A percentile compares a stretch with the other conserved stretches of the same genome.
These are phyloP conservation scores for Tricholauxania praeusta DNA, from an alignment of 2,888 invertebrate species.

Conservation along the genomic window DNA sequence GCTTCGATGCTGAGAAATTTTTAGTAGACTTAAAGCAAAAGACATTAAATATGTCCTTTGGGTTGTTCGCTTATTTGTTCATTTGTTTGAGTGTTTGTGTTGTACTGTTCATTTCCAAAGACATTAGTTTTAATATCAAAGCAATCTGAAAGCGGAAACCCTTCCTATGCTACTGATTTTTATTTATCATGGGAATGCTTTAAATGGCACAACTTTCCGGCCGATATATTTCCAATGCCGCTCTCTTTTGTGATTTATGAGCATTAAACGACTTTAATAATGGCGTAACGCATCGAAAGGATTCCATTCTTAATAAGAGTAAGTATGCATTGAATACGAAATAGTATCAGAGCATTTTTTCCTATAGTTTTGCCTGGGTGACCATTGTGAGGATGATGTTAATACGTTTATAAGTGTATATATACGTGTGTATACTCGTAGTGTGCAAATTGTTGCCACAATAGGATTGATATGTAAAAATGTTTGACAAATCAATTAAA, in stretches of 20 bases:
- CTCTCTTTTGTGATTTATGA: slow-evolving; percentile 26
- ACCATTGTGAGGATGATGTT: not conserved
- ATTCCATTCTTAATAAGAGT: not conserved
- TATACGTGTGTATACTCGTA: too few species aligned
- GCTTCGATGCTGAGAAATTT: slow-evolving; percentile 8
- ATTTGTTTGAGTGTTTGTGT: not conserved
- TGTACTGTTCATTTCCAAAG: not conserved
- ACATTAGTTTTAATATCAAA: slow-evolving; percentile 19
- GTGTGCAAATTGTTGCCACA: not conserved
- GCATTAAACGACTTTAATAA: slow-evolving; percentile 32
- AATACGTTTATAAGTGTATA: too few species aligned
- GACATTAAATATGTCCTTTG: slow-evolving; percentile 16
- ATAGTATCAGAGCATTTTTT: not conserved
- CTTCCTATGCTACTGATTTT: slow-evolving; percentile 6
- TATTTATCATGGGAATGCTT: slow-evolving; percentile 7
- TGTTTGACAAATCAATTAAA: too few species aligned
- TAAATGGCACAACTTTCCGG: slow-evolving; percentile 8
- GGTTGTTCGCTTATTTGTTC: not conserved
- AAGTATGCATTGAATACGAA: not conserved
- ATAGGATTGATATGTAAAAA: too few species aligned
- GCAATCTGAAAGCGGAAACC: slow-evolving; percentile 20
- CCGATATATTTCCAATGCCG: slow-evolving; percentile 9
- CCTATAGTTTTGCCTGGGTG: not conserved
- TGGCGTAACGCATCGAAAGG: not conserved
- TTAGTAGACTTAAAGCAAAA: slow-evolving; percentile 22